Base-by-base conservation (phyloP, 2,797 vertebrate species). In the Macroramphosus scolopax region DNA sequence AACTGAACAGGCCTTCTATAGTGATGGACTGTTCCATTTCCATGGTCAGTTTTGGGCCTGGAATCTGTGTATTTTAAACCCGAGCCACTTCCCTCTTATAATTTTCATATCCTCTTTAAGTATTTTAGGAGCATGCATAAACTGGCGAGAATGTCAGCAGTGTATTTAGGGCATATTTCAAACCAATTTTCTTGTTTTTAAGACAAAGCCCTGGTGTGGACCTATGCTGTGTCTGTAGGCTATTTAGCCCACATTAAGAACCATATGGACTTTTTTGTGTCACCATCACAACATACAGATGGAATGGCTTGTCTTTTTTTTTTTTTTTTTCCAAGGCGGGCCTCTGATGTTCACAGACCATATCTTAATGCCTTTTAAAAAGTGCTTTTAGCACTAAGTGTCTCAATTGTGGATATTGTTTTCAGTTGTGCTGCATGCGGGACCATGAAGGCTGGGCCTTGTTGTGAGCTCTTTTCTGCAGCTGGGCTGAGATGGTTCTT, bases 101-200 rank as follows among this genome's bases (percentile, higher is more conserved):
- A 70, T 79, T 87, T 79, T 88, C 84, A 80, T 87, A 89, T 91
- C 86, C 88, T 87, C 85, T 76, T 78, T 47, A 68, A 79, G 72
- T 87, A 83, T 88, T 90, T 89, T 70, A 77, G 66, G 81, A 81
- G 67, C 68, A 66, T 17, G 63, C 77, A 72, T 71, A 72, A 72
- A 80, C 63, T 63, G 48, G 45, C 36, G 14, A 68, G 74, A 75
- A 83, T 82, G 81, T 85, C 71, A 64, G 53, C 55, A 48, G 61
- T 63, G 57, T 75, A 47, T 66, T 68, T 60, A 3, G 43, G 62
- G 25, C 41, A 24, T 46, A 42, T 78, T 76, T 75, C 11, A 59
- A 55, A 65, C 24, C 30, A 42, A 30, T 60, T 42, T n/a, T 45
- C 15, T 50, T 45, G 16, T 53, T 72, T 70, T 26, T 25, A 51